Evolutionary conservation across 2,797 vertebrate genomes (phyloP).

Genomic region (Bucorvus abyssinicus): DNA sequence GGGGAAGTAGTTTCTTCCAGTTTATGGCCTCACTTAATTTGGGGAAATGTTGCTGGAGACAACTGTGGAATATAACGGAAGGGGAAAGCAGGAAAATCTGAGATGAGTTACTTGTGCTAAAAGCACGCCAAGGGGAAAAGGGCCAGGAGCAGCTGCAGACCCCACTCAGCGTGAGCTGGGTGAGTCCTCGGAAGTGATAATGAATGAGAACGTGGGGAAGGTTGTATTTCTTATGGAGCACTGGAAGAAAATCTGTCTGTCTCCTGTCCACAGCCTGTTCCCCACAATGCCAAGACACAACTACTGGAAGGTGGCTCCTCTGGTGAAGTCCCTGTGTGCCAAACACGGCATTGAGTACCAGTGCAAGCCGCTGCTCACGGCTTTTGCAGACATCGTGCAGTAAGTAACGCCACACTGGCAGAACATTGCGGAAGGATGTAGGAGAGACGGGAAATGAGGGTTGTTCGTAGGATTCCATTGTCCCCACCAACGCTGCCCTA

Average conservation of each 20-base stretch:
- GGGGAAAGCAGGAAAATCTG: neutral
- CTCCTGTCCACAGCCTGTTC: constrained; percentile 69
- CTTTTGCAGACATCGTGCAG: constrained; percentile 77
- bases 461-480: no score
- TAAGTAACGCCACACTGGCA: constrained; percentile 47
- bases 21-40: neutral
- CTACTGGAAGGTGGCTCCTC: constrained; percentile 77
- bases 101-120: accelerated
- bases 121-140: neutral
- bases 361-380: constrained; percentile 72
- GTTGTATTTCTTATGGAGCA: neutral
- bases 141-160: neutral
- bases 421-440: neutral
- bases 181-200: neutral
- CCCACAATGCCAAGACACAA: constrained; percentile 79
- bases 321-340: constrained; percentile 78
- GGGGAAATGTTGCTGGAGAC: neutral
- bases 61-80: neutral
- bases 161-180: neutral
- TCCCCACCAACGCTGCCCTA: neutral
- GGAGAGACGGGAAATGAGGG: neutral
- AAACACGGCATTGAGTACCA: constrained; percentile 73
- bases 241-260: neutral
- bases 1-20: neutral
- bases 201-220: neutral